These are phyloP conservation scores for Chionis minor DNA, from an alignment of 2,113 vertebrate species.

Conservation along the genomic window DNA sequence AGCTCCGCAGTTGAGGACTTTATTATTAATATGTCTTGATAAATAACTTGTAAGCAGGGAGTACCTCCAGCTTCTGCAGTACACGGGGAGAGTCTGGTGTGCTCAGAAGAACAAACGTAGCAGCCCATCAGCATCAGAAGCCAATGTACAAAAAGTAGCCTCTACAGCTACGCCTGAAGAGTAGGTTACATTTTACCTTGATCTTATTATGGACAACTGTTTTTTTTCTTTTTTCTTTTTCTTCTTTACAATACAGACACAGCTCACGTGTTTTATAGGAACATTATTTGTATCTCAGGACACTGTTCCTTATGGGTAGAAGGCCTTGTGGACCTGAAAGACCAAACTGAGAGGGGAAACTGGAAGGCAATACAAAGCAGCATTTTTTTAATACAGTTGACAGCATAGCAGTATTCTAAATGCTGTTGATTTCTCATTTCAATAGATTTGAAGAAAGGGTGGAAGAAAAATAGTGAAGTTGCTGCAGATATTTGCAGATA, in stretches of 20 bases:
- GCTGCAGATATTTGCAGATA: neutral
- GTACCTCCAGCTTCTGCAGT: neutral
- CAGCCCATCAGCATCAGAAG: neutral
- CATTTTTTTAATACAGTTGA: neutral
- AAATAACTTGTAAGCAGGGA: neutral
- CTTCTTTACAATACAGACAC: neutral
- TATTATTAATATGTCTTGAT: neutral
- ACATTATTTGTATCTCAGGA: neutral
- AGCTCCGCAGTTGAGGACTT: neutral
- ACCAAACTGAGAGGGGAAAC: neutral
- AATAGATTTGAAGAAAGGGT: neutral
- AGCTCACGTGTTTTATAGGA: neutral
- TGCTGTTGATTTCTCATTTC: neutral
- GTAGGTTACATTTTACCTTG: neutral
- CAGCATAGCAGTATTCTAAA: neutral
- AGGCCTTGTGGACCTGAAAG: neutral
- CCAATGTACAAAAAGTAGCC: neutral
- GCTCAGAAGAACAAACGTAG: neutral
- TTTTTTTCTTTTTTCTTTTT: neutral
- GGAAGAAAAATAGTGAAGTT: neutral
- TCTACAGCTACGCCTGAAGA: neutral
- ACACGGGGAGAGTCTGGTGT: neutral
- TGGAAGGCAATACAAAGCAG: neutral
- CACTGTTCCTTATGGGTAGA: neutral
- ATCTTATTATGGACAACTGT: neutral